These are phyloP conservation scores for Calliopsis andreniformis DNA, from an alignment of 1,140 invertebrate species.

Conservation along the genomic window DNA sequence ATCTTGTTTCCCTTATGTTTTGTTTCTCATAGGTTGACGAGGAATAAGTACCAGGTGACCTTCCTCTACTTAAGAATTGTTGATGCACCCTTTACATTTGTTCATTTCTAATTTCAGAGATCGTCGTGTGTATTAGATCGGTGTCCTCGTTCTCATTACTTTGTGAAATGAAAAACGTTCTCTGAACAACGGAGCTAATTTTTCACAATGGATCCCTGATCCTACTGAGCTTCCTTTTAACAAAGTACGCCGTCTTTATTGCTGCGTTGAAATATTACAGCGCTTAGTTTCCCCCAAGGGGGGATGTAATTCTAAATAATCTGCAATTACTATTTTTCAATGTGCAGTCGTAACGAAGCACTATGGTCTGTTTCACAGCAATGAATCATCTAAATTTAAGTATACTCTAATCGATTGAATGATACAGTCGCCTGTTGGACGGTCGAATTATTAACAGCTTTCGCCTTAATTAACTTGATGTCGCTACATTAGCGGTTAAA, in stretches of 20 bases:
- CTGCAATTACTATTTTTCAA: constrained; percentile 2
- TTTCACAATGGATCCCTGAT: background rate
- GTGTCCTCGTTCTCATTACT: background rate
- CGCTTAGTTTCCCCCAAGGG: background rate
- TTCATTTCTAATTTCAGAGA: too few relatives aligned
- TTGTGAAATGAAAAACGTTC: background rate
- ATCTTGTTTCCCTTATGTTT: too few relatives aligned
- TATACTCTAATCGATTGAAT: too few relatives aligned
- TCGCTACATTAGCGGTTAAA: constrained; percentile 1
- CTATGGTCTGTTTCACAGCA: too few relatives aligned
- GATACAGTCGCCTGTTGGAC: background rate
- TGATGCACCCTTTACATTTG: background rate
- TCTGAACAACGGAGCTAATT: background rate
- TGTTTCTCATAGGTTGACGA: too few relatives aligned
- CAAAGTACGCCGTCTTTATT: constrained; percentile 9
- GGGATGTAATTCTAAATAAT: constrained; percentile 13
- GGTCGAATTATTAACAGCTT: constrained; percentile 24
- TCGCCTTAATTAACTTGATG: constrained; percentile 17
- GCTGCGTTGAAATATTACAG: background rate
- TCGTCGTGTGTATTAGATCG: too few relatives aligned
- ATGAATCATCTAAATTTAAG: too few relatives aligned
- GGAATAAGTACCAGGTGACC: too few relatives aligned
- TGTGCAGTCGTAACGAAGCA: background rate
- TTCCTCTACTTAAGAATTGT: too few relatives aligned
- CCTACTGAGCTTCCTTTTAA: background rate